These are phyloP conservation scores for Sesamia inferens DNA, from an alignment of 2,888 invertebrate species.

Conservation along the genomic window DNA sequence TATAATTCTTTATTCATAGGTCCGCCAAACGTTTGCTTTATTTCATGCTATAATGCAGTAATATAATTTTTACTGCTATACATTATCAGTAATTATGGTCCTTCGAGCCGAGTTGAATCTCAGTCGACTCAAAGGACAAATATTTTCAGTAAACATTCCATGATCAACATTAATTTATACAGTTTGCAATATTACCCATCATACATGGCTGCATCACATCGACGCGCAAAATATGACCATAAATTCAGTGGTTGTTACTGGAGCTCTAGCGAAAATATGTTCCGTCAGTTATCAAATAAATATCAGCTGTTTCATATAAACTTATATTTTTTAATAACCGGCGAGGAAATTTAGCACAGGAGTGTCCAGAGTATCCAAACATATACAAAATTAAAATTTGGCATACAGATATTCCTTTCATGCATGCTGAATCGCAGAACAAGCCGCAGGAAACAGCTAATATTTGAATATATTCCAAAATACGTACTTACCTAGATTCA, in stretches of 20 bases:
- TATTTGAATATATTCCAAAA: neutral
- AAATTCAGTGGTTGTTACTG: neutral
- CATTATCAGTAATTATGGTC: neutral
- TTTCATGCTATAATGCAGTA: neutral
- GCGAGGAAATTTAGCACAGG: too few relatives aligned
- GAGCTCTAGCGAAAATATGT: too few relatives aligned
- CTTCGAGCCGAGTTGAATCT: neutral
- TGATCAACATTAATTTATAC: neutral
- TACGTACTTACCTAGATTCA: constrained; percentile 53
- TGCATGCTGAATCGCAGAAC: too few relatives aligned
- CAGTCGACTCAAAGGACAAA: constrained; percentile 14
- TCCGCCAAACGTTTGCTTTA: neutral
- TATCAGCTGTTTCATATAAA: too few relatives aligned
- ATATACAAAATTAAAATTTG: too few relatives aligned
- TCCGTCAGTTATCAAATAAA: too few relatives aligned
- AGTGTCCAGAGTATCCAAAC: neutral
- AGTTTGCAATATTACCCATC: neutral
- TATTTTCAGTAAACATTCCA: neutral
- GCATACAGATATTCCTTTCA: too few relatives aligned
- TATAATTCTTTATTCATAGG: neutral
- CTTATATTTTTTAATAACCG: too few relatives aligned
- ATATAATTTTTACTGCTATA: neutral
- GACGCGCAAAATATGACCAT: neutral
- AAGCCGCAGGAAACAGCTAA: neutral
- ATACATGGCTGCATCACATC: neutral